Base-by-base conservation (phyloP, 2,888 invertebrate genomes). In the Watsonalla binaria region DNA sequence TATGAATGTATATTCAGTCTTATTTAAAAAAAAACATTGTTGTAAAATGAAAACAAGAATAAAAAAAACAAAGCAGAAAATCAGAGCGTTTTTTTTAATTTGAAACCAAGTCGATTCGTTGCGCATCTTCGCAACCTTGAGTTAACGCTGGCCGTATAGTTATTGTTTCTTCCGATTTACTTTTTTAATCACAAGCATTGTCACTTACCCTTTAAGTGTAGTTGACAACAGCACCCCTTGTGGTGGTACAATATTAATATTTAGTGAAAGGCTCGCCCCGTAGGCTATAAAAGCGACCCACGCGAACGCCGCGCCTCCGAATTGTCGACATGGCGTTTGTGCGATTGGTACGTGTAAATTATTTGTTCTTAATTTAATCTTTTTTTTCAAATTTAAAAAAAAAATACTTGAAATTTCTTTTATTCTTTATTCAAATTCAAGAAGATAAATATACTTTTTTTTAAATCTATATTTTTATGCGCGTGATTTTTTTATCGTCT, bases 271-370 rank as follows among this genome's bases (percentile, higher is more conserved):
- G 90, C 70, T 67, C 70, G 71, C 84, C 82, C 80, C 66, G 70
- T 65, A 53, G 61, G 68, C 73, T 90, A 89, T 90, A 90, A 72
- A 90, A 89, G 84, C 68, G 63, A 64, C 62, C 54, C 54, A 78
- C 86, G 74, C 80, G 51, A 57, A 83, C 86, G 77, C 76, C 72
- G 88, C 85, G 81, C 82, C 86, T 87, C 84, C 85, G 83, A 89
- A 78, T 86, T 72, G 74, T 76, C 82, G 65, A 81, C 78, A 88
- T 88, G 88, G 77, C 86, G 76, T 74, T 82, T 76, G 76, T 77
- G 72, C 76, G 81, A 82, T 85, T 89, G 88, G 88, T 89, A 89
- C 77, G 88, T 89, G 77, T 54, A 54, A 65, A 69, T 54, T 59
- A 54, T 61, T 24, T 69, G 63, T 63, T 76, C 63, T 70, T 64